Evolutionary conservation across 2,888 invertebrate genomes (phyloP).

Genomic region (Trimorus sp.): DNA sequence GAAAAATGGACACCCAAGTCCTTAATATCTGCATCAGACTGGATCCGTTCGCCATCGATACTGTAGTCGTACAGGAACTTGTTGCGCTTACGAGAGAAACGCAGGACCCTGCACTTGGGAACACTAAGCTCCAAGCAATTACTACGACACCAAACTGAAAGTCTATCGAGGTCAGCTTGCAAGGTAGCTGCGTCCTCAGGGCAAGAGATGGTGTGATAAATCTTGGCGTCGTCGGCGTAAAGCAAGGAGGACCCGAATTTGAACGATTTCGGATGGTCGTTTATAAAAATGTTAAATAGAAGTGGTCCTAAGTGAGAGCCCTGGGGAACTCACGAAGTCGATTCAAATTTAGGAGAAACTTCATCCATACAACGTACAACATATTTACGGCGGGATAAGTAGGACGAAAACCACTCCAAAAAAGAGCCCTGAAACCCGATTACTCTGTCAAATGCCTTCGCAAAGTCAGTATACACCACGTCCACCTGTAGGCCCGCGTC

Average conservation of each 20-base stretch:
- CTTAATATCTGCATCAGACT: not conserved
- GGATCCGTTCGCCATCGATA: not conserved
- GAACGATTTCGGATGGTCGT: not conserved
- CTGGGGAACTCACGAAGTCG: not conserved
- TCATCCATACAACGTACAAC: not conserved
- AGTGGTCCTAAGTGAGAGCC: conserved; percentile 1
- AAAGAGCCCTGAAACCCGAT: not conserved
- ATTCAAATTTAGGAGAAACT: no score
- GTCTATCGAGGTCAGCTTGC: not conserved
- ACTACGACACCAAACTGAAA: not conserved
- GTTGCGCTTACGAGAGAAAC: not conserved
- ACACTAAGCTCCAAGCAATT: conserved; percentile 4
- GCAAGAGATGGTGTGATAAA: not conserved
- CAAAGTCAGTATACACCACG: conserved; percentile 1
- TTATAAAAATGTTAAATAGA: not conserved
- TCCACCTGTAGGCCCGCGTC: conserved; percentile 2
- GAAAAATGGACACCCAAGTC: not conserved
- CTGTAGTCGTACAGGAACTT: not conserved
- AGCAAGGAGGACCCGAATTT: not conserved
- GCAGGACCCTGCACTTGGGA: conserved; percentile 9
- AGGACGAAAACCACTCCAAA: not conserved
- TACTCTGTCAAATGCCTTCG: not conserved
- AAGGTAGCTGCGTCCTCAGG: not conserved
- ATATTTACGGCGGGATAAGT: not conserved
- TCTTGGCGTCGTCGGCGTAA: conserved; percentile 2